Evolutionary conservation across 1,140 invertebrate species (phyloP).

Genomic region (Probaryconus sp.): DNA sequence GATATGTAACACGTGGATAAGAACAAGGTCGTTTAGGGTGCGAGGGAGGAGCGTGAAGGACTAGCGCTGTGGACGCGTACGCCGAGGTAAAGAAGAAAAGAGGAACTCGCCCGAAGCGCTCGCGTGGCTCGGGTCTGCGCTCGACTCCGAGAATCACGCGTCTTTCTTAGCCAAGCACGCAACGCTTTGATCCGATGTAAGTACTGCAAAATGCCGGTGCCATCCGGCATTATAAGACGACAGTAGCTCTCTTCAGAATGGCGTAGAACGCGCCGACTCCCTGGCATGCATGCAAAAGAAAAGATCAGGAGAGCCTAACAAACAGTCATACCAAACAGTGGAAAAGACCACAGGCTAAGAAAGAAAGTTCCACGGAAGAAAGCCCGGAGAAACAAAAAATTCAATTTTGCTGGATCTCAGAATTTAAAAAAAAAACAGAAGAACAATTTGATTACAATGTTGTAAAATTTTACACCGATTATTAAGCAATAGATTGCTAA

Average conservation of each 20-base stretch:
- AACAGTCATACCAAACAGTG: constrained; percentile 1
- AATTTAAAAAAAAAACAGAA: no score
- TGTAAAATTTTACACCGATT: no score
- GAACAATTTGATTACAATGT: no score
- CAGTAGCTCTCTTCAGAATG: constrained; percentile 48
- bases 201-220: constrained; percentile 49
- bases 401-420: no score
- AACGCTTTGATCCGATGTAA: constrained; percentile 40
- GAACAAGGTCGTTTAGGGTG: constrained; percentile 40
- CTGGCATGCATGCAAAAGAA: not conserved
- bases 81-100: constrained; percentile 37
- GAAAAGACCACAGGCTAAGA: not conserved
- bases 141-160: constrained; percentile 61
- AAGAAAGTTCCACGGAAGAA: no score
- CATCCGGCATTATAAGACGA: constrained; percentile 42
- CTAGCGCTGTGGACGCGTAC: constrained; percentile 10
- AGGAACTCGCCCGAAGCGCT: constrained; percentile 67
- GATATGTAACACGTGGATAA: constrained; percentile 41
- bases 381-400: no score
- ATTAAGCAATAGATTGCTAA: no score
- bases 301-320: not conserved
- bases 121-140: constrained; percentile 71
- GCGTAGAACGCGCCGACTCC: constrained; percentile 23
- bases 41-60: constrained; percentile 40
- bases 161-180: constrained; percentile 45